Conservation (phyloP, 2,113 vertebrate species). For the Diphyllodes magnificus region DNA sequence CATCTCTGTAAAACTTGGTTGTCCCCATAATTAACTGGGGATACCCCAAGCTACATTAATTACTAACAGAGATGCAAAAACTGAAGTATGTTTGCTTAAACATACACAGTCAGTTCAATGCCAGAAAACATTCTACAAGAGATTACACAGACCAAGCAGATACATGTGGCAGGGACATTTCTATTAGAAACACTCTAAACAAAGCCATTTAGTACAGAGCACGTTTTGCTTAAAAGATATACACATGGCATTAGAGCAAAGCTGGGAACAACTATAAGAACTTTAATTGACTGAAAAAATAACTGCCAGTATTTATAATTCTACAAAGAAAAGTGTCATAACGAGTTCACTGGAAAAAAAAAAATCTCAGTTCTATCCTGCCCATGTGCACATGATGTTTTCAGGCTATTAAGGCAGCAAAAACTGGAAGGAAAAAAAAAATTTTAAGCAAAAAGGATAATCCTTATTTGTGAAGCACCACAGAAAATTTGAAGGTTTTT, state of each 20-base stretch:
- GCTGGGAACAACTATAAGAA: background rate
- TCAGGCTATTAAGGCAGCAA: background rate
- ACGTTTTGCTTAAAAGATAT: slow-evolving; percentile 10
- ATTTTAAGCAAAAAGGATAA: background rate
- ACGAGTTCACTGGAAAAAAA: background rate
- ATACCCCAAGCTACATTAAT: background rate
- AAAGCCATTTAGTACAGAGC: slow-evolving; percentile 9
- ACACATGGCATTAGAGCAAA: background rate
- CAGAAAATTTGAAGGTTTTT: background rate
- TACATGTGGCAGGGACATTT: background rate
- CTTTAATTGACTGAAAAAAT: background rate
- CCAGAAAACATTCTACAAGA: slow-evolving; percentile 31
- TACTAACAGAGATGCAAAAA: background rate
- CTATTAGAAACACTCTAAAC: slow-evolving; percentile 28
- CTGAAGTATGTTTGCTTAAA: background rate
- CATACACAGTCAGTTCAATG: background rate
- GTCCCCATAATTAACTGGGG: background rate
- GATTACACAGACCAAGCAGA: slow-evolving; percentile 18
- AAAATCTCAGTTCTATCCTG: background rate
- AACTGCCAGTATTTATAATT: slow-evolving; percentile 10
- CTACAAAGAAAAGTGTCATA: background rate
- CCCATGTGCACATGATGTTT: background rate
- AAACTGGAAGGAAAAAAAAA: background rate
- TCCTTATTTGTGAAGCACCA: background rate
- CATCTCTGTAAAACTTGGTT: background rate